A percentile compares a stretch with the other conserved stretches of the same genome.
These are phyloP conservation scores for Neolamprologus sp. DNA, from an alignment of 2,113 vertebrate species.

Conservation along the genomic window DNA sequence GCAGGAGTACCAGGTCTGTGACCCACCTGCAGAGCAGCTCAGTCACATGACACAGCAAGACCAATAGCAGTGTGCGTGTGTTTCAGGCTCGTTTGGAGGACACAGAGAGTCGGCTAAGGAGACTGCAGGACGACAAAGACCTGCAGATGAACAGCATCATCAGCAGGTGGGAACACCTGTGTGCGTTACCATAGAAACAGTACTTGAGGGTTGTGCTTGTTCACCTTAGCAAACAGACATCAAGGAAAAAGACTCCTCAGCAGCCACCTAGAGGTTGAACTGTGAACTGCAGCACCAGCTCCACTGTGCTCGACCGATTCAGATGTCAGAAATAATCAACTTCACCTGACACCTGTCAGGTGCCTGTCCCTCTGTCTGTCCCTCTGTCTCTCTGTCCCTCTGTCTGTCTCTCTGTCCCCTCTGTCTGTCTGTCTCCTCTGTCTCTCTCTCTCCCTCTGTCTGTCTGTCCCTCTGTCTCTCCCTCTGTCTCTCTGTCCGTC, in stretches of 20 bases:
- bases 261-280: not conserved
- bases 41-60: not conserved
- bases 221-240: not conserved
- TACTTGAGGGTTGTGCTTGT: not conserved
- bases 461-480: accelerated
- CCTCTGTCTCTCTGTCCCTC: accelerated
- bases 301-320: not conserved
- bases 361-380: accelerated
- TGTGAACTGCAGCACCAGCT: not conserved
- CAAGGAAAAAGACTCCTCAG: not conserved
- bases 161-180: constrained; percentile 76
- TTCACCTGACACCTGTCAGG: not conserved
- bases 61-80: not conserved
- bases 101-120: constrained; percentile 86
- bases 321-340: not conserved
- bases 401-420: accelerated
- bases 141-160: constrained; percentile 99
- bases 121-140: constrained; percentile 97
- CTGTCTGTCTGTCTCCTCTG: accelerated
- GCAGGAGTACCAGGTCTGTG: constrained; percentile 87
- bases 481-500: accelerated
- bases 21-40: not conserved
- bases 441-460: accelerated
- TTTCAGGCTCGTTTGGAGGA: constrained; percentile 84
- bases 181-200: not conserved